Evolutionary conservation across 2,797 vertebrate genomes (phyloP).

Genomic region (Peromyscus melanophrys): DNA sequence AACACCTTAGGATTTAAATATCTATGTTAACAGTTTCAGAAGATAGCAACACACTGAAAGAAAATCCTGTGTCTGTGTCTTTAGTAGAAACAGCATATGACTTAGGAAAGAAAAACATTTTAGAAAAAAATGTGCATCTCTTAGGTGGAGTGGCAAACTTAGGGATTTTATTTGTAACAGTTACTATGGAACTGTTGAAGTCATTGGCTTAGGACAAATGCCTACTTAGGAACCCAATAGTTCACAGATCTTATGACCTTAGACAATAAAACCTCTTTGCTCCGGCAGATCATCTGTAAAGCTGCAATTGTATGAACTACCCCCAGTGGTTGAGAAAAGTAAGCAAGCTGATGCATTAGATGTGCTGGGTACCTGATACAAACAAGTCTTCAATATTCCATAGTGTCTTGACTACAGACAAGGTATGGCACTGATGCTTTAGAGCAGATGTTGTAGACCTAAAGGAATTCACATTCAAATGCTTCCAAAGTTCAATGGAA

Average conservation of each 20-base stretch:
- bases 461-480: background rate
- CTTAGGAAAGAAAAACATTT: background rate
- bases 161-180: background rate
- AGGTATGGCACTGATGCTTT: background rate
- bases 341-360: background rate
- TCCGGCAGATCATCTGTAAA: background rate
- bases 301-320: background rate
- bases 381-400: background rate
- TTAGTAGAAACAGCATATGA: constrained; percentile 4
- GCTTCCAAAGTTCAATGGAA: background rate
- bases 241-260: constrained; percentile 8
- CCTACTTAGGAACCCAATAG: background rate
- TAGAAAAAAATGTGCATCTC: background rate
- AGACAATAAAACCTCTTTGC: constrained; percentile 10
- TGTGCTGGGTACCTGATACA: too few species aligned
- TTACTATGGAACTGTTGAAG: background rate
- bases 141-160: background rate
- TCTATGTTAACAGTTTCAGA: background rate
- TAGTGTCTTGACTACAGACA: background rate
- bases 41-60: background rate
- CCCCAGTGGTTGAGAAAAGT: background rate
- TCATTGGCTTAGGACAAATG: background rate
- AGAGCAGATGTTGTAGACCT: background rate
- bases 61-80: background rate
- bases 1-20: background rate